Conservation (phyloP, 2,797 vertebrate species). For the Bucorvus abyssinicus region DNA sequence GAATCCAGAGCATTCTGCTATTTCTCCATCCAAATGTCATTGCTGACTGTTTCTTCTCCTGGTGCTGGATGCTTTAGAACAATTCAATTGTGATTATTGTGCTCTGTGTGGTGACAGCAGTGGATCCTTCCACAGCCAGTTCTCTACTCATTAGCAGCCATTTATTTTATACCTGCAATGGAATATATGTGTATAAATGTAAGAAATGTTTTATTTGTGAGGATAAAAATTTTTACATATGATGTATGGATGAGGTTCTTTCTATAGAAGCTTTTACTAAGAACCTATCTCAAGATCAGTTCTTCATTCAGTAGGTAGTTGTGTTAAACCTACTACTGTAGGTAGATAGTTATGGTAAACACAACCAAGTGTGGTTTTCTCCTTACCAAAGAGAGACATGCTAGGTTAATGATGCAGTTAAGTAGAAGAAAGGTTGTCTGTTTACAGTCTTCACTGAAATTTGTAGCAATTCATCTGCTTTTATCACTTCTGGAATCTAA, state of each 20-base stretch:
- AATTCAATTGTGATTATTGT: background rate
- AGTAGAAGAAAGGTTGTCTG: background rate
- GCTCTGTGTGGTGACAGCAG: background rate
- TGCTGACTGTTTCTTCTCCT: background rate
- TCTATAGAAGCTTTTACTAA: background rate
- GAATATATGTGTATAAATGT: background rate
- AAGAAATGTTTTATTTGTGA: background rate
- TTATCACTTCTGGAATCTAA: background rate
- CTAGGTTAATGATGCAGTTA: background rate
- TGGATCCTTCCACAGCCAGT: background rate
- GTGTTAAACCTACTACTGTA: too few species aligned
- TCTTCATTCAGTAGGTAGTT: background rate
- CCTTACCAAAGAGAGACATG: background rate
- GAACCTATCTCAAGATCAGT: background rate
- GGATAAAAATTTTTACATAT: background rate
- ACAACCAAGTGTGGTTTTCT: background rate
- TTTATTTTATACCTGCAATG: background rate
- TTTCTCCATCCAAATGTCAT: background rate
- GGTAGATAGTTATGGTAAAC: background rate
- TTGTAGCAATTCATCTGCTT: background rate
- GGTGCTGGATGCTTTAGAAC: background rate
- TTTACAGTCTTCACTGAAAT: background rate
- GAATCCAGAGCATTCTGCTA: background rate
- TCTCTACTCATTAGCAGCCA: background rate
- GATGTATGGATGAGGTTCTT: background rate